phyloP scores from a whole-genome alignment of 2,888 invertebrate genomes.

The Dryococelus australis region DNA sequence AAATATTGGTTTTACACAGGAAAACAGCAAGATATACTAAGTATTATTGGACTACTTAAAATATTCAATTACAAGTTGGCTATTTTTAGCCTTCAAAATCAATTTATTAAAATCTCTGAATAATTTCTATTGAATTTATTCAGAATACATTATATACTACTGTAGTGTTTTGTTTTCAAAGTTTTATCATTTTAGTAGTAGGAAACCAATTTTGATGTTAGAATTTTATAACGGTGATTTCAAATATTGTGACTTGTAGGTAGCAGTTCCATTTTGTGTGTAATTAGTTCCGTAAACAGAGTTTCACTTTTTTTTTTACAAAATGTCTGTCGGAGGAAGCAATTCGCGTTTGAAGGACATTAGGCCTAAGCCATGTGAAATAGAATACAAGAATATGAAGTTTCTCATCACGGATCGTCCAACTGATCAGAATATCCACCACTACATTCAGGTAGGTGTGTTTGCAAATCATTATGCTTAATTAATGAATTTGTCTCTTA shows the following conservation, averaged over 20 bases:
- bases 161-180: no score
- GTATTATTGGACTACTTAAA: no score
- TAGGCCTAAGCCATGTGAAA: conserved; percentile 95
- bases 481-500: no score
- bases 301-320: conserved; percentile 21
- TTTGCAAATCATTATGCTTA: background rate
- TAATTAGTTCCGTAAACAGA: background rate
- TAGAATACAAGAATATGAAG: conserved; percentile 95
- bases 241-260: background rate
- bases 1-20: no score
- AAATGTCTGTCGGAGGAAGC: conserved; percentile 51
- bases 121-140: no score
- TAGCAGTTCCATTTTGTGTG: background rate
- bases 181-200: no score
- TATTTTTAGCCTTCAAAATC: no score
- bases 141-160: no score
- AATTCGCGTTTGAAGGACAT: conserved; percentile 91
- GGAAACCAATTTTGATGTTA: no score
- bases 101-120: no score
- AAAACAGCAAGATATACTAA: no score
- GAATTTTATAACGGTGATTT: background rate
- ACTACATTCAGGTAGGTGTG: conserved; percentile 85
- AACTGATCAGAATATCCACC: conserved; percentile 91
- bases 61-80: no score
- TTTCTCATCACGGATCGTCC: conserved; percentile 99